Evolutionary conservation across 2,113 vertebrate species (phyloP), one percentile per base, ranked within the genome.

Genomic region (Sphaerodactylus townsendi): DNA sequence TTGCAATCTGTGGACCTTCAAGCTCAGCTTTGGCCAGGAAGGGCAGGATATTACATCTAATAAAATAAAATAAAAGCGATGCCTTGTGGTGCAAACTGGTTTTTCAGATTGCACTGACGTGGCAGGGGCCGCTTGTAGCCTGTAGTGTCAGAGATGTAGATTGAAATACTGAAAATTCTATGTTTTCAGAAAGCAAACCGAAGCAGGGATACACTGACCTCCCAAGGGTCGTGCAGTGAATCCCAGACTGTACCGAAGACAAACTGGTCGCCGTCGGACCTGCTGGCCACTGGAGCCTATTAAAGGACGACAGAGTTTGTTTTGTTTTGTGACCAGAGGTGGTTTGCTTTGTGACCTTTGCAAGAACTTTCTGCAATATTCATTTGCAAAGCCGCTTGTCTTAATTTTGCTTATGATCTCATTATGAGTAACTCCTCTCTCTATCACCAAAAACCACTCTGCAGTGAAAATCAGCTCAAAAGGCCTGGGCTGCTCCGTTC

Each of bases 331-430:
- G 87, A 83, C 77, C 81, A n/a, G n/a, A n/a, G 3, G 82, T 90
- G 93, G 88, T 93, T 94, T 83, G 85, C 90, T 92, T 87, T 84
- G 86, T 92, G 87, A 83, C 77, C 81, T 90, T 62, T 85, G n/a
- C 77, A 83, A 92, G 86, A 92, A 41, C 86, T 87, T 93, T 91
- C 78, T 0, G 35, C 46, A 92, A 83, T 86, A 89, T 88, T 92
- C 85, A 81, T 86, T 90, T 85, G 50, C 65, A 86, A 91, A 77
- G 56, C 19, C 83, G 90, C 81, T 86, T 62, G 83, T 39, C 84
- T 82, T 86, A 85, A 84, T 91, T 92, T 91, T 92, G 77, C 76
- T 82, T 89, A 87, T 87, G 0, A 0, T 70, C 92, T 93, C 84
- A 85, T 46, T 90, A 79, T 92, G 86, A 92, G 92, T 91, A 91